These are phyloP conservation scores for Drosophila busckii DNA, from an alignment of 1,140 invertebrate genomes.

Conservation along the genomic window DNA sequence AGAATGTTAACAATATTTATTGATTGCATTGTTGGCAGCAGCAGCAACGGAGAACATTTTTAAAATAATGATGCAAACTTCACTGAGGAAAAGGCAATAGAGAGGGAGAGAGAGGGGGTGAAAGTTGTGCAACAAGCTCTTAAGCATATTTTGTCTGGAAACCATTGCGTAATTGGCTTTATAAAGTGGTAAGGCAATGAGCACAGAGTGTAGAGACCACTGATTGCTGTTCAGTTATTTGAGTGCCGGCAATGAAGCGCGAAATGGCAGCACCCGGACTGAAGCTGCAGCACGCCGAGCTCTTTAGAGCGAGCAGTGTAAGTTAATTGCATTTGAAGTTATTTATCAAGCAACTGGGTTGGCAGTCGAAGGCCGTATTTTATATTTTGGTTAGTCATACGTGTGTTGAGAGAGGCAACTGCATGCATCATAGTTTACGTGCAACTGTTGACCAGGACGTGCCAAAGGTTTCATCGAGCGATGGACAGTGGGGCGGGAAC, in stretches of 20 bases:
- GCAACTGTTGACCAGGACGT: constrained; percentile 2
- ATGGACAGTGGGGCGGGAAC: not conserved
- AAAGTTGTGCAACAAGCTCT: constrained; percentile 11
- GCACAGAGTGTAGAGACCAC: no score
- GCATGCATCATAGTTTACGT: constrained; percentile 32
- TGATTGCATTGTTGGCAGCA: constrained; percentile 42
- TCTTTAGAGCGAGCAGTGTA: constrained; percentile 7
- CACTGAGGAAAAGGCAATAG: constrained; percentile 11
- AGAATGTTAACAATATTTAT: constrained; percentile 62
- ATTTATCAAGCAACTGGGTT: constrained; percentile 43
- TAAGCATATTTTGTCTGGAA: constrained; percentile 36
- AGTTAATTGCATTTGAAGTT: constrained; percentile 56
- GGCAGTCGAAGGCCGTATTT: constrained; percentile 27
- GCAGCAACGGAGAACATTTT: constrained; percentile 5
- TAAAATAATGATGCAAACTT: constrained; percentile 25
- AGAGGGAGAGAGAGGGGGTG: constrained; percentile 1
- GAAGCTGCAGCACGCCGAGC: constrained; percentile 45
- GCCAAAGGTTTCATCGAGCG: not conserved
- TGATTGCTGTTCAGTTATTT: no score
- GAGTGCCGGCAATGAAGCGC: constrained; percentile 49
- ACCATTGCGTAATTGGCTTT: constrained; percentile 58
- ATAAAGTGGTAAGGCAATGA: constrained; percentile 28
- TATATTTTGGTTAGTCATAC: not conserved
- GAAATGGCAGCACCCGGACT: constrained; percentile 56
- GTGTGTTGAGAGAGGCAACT: constrained; percentile 11